A percentile compares a stretch with the other conserved stretches of the same genome.
These are phyloP conservation scores for Himalopsyche tibetana DNA, from an alignment of 2,888 invertebrate genomes.

Conservation along the genomic window DNA sequence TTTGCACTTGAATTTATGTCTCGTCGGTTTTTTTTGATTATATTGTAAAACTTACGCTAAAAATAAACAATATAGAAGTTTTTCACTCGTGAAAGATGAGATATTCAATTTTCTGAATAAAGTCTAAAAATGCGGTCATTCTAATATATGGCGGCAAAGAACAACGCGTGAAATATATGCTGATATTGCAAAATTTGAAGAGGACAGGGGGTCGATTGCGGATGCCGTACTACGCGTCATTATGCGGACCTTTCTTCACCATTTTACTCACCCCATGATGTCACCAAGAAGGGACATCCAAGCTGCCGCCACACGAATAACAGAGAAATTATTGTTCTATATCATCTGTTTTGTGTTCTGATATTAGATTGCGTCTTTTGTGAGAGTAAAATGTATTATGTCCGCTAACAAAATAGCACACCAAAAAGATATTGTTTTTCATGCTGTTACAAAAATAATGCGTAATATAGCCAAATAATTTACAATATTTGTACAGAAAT, in stretches of 20 bases:
- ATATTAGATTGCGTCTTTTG: constrained; percentile 43
- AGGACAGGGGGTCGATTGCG: constrained; percentile 43
- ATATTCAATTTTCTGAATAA: too few relatives aligned
- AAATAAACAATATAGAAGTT: too few relatives aligned
- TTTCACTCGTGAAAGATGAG: too few relatives aligned
- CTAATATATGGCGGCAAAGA: neutral
- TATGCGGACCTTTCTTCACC: constrained; percentile 38
- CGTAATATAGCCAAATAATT: too few relatives aligned
- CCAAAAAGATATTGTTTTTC: constrained; percentile 23
- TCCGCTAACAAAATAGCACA: constrained; percentile 25
- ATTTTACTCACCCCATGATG: constrained; percentile 38
- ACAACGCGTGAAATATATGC: constrained; percentile 31
- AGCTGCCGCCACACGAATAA: constrained; percentile 42
- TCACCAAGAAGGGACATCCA: constrained; percentile 42
- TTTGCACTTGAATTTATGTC: too few relatives aligned
- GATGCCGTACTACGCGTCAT: constrained; percentile 35
- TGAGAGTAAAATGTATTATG: constrained; percentile 40
- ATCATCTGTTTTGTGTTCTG: constrained; percentile 42
- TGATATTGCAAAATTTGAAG: constrained; percentile 42
- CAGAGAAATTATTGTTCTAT: constrained; percentile 42
- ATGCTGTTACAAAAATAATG: too few relatives aligned
- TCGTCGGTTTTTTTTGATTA: too few relatives aligned
- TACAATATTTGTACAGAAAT: too few relatives aligned
- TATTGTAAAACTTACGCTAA: too few relatives aligned
- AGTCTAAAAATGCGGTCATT: neutral